These are phyloP conservation scores for Spisula subtruncata DNA, from an alignment of 2,888 invertebrate genomes.

Conservation along the genomic window DNA sequence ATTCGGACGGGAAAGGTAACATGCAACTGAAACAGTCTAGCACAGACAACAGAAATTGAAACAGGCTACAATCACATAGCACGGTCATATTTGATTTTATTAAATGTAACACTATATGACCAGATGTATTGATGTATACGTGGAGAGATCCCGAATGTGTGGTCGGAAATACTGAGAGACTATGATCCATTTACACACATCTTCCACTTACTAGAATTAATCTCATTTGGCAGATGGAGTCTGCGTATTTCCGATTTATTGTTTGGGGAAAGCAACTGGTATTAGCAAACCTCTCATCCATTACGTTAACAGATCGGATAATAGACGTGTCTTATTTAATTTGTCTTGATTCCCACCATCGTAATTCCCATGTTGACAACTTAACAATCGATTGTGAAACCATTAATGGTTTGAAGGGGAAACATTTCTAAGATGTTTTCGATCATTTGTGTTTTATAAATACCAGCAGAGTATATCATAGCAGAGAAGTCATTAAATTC, in stretches of 20 bases:
- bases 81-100: no score
- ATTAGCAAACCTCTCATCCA: constrained; percentile 18
- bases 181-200: neutral
- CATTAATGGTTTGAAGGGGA: neutral
- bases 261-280: constrained; percentile 5
- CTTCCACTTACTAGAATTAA: constrained; percentile 7
- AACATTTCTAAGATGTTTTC: constrained; percentile 2
- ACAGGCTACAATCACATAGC: no score
- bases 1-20: no score
- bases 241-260: constrained; percentile 5
- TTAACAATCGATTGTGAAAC: constrained; percentile 25
- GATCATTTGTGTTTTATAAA: neutral
- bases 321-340: constrained; percentile 26
- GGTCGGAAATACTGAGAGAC: neutral
- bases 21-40: no score
- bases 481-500: neutral
- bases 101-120: no score
- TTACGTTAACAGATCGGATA: constrained; percentile 14
- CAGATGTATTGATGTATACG: no score
- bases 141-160: no score
- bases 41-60: no score
- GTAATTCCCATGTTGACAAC: constrained; percentile 7
- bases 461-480: neutral
- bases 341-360: constrained; percentile 18
- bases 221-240: constrained; percentile 9